phyloP scores from a whole-genome alignment of 2,888 invertebrate species.

The Lissonota sp. region DNA sequence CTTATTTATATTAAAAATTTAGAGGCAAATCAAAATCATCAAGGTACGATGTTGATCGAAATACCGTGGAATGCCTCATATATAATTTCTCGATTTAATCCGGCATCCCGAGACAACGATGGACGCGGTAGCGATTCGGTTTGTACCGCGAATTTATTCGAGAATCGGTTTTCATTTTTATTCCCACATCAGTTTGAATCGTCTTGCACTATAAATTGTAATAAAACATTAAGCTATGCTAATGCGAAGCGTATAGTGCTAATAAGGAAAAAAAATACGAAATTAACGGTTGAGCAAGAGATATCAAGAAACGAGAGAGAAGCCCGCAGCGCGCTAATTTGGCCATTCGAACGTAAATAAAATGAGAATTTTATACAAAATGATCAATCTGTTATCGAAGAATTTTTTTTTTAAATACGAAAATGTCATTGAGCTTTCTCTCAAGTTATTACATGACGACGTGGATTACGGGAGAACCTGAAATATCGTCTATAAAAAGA shows the following conservation, averaged over 20 bases:
- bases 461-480: not conserved
- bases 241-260: constrained; percentile 8
- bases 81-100: too few species aligned
- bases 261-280: constrained; percentile 24
- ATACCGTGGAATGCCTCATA: too few species aligned
- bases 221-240: constrained; percentile 26
- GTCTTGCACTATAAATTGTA: not conserved
- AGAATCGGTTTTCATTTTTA: too few species aligned
- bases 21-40: too few species aligned
- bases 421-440: not conserved
- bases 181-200: too few species aligned
- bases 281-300: constrained; percentile 8
- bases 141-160: too few species aligned
- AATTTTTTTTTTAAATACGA: not conserved
- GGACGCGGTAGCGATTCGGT: too few species aligned
- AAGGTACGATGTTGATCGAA: too few species aligned
- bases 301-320: not conserved
- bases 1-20: too few species aligned
- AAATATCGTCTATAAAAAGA: too few species aligned
- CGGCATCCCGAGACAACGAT: too few species aligned
- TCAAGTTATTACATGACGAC: not conserved
- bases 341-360: not conserved
- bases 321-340: not conserved
- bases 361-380: not conserved
- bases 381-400: not conserved